phyloP scores from a whole-genome alignment of 2,888 invertebrate genomes.

The Nephrotoma appendiculata region DNA sequence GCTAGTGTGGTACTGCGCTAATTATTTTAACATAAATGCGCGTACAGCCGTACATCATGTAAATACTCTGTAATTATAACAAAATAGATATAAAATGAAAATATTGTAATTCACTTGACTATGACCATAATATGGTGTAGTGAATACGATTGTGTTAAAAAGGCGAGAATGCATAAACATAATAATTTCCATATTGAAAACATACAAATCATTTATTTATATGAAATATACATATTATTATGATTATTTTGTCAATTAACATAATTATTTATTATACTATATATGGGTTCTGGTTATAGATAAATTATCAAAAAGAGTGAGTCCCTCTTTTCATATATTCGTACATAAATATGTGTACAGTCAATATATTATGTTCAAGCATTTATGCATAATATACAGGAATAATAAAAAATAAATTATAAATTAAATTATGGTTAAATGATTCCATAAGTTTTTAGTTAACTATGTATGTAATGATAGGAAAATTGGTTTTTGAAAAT shows the following conservation, averaged over 20 bases:
- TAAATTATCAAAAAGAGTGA: background rate
- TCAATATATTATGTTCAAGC: background rate
- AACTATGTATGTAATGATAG: background rate
- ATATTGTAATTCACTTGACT: background rate
- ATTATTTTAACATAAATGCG: too few species aligned
- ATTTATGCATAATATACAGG: background rate
- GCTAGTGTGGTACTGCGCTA: too few species aligned
- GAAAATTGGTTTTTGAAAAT: background rate
- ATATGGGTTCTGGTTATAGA: background rate
- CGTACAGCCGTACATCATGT: too few species aligned
- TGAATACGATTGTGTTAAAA: background rate
- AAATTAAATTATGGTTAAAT: background rate
- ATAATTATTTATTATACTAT: background rate
- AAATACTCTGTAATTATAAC: too few species aligned
- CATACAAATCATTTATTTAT: background rate
- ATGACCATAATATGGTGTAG: background rate
- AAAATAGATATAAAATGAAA: background rate
- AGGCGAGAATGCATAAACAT: background rate
- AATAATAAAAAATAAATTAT: background rate
- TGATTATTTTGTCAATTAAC: background rate
- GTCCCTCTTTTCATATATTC: background rate
- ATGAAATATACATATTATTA: background rate
- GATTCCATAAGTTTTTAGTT: background rate
- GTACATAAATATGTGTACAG: background rate
- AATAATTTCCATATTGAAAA: background rate